Evolutionary conservation across 2,113 vertebrate species (phyloP), one percentile per base, ranked within the genome.

Genomic region (Hymenochirus boettgeri): DNA sequence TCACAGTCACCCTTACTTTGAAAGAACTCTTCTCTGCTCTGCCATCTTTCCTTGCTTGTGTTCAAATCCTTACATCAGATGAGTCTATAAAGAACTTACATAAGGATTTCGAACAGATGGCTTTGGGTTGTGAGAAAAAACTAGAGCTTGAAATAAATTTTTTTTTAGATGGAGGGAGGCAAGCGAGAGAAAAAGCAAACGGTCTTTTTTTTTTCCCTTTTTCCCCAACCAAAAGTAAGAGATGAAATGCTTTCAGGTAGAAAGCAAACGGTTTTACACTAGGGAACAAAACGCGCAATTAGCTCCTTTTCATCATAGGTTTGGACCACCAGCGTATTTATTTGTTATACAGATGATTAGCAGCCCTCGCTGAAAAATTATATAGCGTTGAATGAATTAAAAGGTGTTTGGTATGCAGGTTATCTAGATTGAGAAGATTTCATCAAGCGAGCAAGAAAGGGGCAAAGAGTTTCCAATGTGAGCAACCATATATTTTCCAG

Each of bases 281-380:
- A 10, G 9, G 17, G 65, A 33, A 67, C 57, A 25, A 25, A 18
- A 26, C 29, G 9, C 5, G 33, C 33, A 19, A 69, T 69, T 69
- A 53, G 57, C 65, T 53, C 60, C 7, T 25, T 37, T 60, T 53
- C 45, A 56, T 60, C 53, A 47, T 12, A 23, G 3, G 18, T 7
- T 21, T 26, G 24, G 55, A 55, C 57, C 56, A 37, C 9, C n/a
- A 17, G 56, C 56, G 8, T 60, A 58, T 60, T 29, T 1, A 56
- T 72, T 70, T 63, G 26, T 4, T 67, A 60, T 21, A 62, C 33
- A 33, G 45, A 52, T 61, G 69, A 52, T 71, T 74, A 76, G 47
- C 47, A 72, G 59, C 15, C 48, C 25, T 35, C 54, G 12, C 46
- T 62, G 62, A 73, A 45, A 69, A 52, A 59, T 67, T 42, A 59